Percentiles rank a stretch among this genome's conserved stretches.
phyloP scores from a whole-genome alignment of 2,888 invertebrate genomes.

The Sepioteuthis lessoniana region DNA sequence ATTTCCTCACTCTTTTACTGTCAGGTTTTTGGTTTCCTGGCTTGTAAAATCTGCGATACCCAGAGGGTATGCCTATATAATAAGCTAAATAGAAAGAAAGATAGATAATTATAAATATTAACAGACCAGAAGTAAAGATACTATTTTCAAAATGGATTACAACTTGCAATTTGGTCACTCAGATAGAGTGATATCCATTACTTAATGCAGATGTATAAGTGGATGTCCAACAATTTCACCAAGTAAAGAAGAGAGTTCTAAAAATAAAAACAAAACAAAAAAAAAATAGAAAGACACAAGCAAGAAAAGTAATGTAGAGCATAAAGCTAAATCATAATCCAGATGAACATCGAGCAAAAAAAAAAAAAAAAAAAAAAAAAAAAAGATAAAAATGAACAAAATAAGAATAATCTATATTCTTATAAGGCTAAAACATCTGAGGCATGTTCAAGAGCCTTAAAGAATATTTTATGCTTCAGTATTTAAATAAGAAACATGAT shows the following conservation, averaged over 20 bases:
- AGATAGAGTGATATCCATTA: neutral
- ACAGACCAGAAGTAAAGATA: neutral
- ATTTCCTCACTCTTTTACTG: no score
- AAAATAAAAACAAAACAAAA: no score
- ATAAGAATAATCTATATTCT: neutral
- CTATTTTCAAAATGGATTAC: neutral
- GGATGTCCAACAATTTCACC: neutral
- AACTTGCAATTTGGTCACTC: neutral
- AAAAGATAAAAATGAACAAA: neutral
- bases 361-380: neutral
- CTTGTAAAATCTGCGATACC: no score
- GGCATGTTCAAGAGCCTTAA: neutral
- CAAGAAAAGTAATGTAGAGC: neutral
- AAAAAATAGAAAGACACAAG: neutral
- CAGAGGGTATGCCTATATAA: neutral
- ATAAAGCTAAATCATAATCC: neutral
- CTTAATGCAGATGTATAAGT: neutral
- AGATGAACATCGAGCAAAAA: neutral
- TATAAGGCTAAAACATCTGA: neutral
- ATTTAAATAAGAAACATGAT: neutral
- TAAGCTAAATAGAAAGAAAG: neutral
- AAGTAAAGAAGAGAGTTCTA: neutral
- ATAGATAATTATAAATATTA: neutral
- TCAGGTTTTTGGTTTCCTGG: no score
- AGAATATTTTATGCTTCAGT: neutral